Conservation (phyloP, 2,797 vertebrate species). For the Scarus forsteni region DNA sequence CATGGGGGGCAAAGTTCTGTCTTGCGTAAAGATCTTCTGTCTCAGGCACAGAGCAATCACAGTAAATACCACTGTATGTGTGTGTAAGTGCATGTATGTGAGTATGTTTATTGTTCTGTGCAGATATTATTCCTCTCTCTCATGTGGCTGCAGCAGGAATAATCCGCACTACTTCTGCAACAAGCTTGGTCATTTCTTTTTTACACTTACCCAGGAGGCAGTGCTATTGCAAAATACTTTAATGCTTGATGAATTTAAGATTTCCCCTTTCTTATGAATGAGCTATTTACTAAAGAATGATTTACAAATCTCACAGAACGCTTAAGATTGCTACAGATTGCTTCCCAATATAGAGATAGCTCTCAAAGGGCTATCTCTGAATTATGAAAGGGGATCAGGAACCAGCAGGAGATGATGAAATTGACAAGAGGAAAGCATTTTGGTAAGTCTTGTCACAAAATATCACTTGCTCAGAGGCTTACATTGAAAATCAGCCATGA, state of each 20-base stretch:
- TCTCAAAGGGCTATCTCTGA: no score
- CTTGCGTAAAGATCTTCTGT: conserved; percentile 25
- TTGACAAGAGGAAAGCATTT: no score
- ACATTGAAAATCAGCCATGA: no score
- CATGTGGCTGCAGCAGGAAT: conserved; percentile 14
- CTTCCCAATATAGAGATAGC: no score
- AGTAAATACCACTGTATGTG: conserved; percentile 6
- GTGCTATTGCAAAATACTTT: background rate
- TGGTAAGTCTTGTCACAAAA: no score
- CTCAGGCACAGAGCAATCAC: conserved; percentile 25
- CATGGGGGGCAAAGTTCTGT: conserved; percentile 4
- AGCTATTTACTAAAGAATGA: conserved; percentile 7
- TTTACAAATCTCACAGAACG: no score
- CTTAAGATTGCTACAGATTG: no score
- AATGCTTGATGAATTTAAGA: background rate
- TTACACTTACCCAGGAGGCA: conserved; percentile 5
- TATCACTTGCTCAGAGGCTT: no score
- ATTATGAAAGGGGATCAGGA: no score
- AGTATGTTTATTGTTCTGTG: background rate
- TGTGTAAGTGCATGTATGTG: background rate
- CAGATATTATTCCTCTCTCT: conserved; percentile 9
- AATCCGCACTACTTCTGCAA: background rate
- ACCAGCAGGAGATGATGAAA: no score
- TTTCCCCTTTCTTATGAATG: background rate
- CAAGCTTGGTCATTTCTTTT: background rate